Percentiles rank a stretch among this genome's conserved stretches.
phyloP scores from a whole-genome alignment of 2,888 invertebrate species.

The Drosophila macrospina region DNA sequence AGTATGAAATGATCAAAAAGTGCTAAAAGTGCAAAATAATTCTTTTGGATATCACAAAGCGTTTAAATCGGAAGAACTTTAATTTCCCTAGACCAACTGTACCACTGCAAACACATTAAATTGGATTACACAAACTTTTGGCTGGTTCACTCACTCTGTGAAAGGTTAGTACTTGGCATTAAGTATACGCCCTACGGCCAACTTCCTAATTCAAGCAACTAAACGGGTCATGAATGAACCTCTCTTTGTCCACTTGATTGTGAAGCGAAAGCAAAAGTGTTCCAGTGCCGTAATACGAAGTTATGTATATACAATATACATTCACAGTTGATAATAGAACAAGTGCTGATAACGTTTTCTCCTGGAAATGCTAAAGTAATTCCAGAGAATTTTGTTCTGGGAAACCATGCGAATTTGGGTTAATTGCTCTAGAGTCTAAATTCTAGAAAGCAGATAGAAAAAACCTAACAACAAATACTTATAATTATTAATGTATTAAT shows the following conservation, averaged over 20 bases:
- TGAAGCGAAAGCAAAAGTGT: slow-evolving; percentile 67
- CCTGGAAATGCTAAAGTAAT: slow-evolving; percentile 17
- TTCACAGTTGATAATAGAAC: slow-evolving; percentile 31
- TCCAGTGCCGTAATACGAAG: slow-evolving; percentile 35
- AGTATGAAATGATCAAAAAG: slow-evolving; percentile 46
- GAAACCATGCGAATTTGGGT: slow-evolving; percentile 23
- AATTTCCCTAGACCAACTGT: slow-evolving; percentile 37
- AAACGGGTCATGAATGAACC: slow-evolving; percentile 34
- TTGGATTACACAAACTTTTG: slow-evolving; percentile 76
- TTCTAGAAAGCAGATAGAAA: no score
- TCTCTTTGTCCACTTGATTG: slow-evolving; percentile 4
- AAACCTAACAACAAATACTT: no score
- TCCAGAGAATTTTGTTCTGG: slow-evolving; percentile 3
- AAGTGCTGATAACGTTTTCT: slow-evolving; percentile 52
- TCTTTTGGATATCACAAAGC: slow-evolving; percentile 9
- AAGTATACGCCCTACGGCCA: slow-evolving; percentile 31
- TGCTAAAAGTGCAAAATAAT: slow-evolving; percentile 26
- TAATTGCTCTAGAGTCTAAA: background rate
- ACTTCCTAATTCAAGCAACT: slow-evolving; percentile 3
- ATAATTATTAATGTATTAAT: no score
- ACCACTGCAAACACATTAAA: slow-evolving; percentile 62
- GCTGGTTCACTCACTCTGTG: slow-evolving; percentile 72
- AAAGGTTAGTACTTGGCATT: slow-evolving; percentile 67
- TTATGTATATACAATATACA: background rate
- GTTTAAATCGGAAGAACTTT: slow-evolving; percentile 27